phyloP scores from a whole-genome alignment of 1,140 invertebrate species.

The Danaus melanippus region DNA sequence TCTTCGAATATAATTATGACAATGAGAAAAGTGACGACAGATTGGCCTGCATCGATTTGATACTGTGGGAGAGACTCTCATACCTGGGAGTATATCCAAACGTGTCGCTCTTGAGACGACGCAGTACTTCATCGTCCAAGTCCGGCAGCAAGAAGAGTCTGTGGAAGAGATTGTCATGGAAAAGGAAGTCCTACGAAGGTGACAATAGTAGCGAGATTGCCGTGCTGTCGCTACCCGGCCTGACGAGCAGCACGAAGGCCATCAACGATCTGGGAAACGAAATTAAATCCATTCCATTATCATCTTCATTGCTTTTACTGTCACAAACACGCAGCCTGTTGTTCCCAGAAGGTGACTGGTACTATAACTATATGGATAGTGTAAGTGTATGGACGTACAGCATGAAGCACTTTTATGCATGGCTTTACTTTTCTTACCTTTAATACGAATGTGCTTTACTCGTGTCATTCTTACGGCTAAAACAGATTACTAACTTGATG shows the following conservation, averaged over 20 bases:
- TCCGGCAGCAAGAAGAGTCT: constrained; percentile 42
- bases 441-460: too few species aligned
- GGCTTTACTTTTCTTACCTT: too few species aligned
- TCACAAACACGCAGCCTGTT: constrained; percentile 50
- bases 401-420: constrained; percentile 31
- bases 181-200: constrained; percentile 30
- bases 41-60: constrained; percentile 57
- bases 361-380: constrained; percentile 63
- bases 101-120: constrained; percentile 37
- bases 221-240: constrained; percentile 47
- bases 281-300: constrained; percentile 45
- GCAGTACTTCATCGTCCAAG: constrained; percentile 39
- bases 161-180: constrained; percentile 36
- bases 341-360: constrained; percentile 56
- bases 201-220: constrained; percentile 43
- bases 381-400: constrained; percentile 55
- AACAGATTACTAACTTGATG: too few species aligned
- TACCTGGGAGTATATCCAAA: constrained; percentile 49
- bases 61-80: constrained; percentile 61
- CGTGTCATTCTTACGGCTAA: too few species aligned
- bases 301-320: constrained; percentile 45
- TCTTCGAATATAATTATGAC: constrained; percentile 47
- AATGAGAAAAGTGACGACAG: constrained; percentile 30
- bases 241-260: constrained; percentile 44
- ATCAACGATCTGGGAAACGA: constrained; percentile 51